A percentile compares a stretch with the other conserved stretches of the same genome.
These are phyloP conservation scores for Lycodopsis pacificus DNA, from an alignment of 2,797 vertebrate species.

Conservation along the genomic window DNA sequence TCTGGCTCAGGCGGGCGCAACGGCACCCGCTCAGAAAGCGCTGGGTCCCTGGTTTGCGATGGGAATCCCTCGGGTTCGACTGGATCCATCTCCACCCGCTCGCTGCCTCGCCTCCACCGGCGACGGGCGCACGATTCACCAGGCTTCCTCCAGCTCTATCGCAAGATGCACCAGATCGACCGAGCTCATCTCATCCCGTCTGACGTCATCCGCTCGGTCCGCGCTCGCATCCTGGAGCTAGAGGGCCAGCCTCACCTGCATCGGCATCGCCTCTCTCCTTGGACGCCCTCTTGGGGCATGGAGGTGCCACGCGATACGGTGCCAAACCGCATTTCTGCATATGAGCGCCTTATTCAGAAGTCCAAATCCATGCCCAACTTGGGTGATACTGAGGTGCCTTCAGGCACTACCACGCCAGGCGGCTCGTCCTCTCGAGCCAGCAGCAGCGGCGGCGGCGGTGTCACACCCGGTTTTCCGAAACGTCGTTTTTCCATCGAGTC, in stretches of 20 bases:
- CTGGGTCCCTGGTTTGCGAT: constrained; percentile 91
- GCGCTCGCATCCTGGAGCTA: constrained; percentile 94
- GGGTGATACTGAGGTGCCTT: constrained; percentile 89
- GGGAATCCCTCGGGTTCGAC: constrained; percentile 73
- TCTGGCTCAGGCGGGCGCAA: constrained; percentile 64
- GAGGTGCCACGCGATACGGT: constrained; percentile 96
- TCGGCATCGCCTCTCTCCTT: constrained; percentile 83
- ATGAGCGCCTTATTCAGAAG: constrained; percentile 95
- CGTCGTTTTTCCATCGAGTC: constrained; percentile 97
- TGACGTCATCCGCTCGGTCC: constrained; percentile 95
- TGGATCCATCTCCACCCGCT: constrained; percentile 58
- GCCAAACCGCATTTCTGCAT: constrained; percentile 94
- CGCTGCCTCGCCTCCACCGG: constrained; percentile 72
- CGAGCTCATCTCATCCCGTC: constrained; percentile 93
- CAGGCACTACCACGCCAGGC: constrained; percentile 87
- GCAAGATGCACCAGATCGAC: constrained; percentile 98
- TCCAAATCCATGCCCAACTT: constrained; percentile 99
- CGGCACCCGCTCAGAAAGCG: constrained; percentile 90
- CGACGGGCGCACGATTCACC: constrained; percentile 89
- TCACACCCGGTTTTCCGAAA: constrained; percentile 83
- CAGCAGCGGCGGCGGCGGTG: constrained; percentile 76
- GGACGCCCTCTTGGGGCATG: constrained; percentile 87
- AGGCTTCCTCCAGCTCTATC: constrained; percentile 96
- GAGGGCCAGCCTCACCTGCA: constrained; percentile 90
- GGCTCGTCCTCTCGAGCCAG: constrained; percentile 89